Percentiles rank a stretch among this genome's conserved stretches.
These are phyloP conservation scores for Agrotis puta DNA, from an alignment of 2,888 invertebrate species.

Conservation along the genomic window DNA sequence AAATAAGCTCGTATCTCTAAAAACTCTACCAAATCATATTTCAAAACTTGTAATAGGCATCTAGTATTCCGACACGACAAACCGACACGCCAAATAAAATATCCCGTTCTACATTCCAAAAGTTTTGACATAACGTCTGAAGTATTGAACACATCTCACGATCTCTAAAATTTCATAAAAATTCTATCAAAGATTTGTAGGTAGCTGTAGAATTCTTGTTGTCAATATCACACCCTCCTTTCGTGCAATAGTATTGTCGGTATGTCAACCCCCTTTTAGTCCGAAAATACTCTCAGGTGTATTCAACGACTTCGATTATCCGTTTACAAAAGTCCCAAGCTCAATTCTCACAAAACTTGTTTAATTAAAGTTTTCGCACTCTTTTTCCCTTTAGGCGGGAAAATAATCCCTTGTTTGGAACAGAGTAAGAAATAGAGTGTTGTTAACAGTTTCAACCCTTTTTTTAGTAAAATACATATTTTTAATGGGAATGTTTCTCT, in stretches of 20 bases:
- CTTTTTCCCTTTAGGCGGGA: conserved; percentile 89
- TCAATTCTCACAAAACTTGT: conserved; percentile 89
- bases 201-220: conserved; percentile 47
- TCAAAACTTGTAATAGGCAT: neutral
- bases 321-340: conserved; percentile 88
- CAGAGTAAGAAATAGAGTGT: conserved; percentile 68
- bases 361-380: conserved; percentile 91
- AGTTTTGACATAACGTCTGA: conserved; percentile 37
- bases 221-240: conserved; percentile 62
- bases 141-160: conserved; percentile 39
- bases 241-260: conserved; percentile 65
- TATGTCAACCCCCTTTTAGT: conserved; percentile 74
- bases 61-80: neutral
- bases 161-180: conserved; percentile 57
- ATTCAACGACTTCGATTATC: conserved; percentile 88
- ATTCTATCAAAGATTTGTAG: conserved; percentile 52
- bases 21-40: neutral
- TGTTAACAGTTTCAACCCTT: neutral
- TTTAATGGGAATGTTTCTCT: neutral
- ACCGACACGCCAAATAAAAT: conserved; percentile 27
- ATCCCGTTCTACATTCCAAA: conserved; percentile 40
- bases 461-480: neutral
- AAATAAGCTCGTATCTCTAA: too few species aligned
- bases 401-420: conserved; percentile 86
- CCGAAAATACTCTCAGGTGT: conserved; percentile 84